A percentile compares a stretch with the other conserved stretches of the same genome.
Evolutionary conservation across 2,113 vertebrate genomes (phyloP).

Genomic region (Entelurus aequoreus): DNA sequence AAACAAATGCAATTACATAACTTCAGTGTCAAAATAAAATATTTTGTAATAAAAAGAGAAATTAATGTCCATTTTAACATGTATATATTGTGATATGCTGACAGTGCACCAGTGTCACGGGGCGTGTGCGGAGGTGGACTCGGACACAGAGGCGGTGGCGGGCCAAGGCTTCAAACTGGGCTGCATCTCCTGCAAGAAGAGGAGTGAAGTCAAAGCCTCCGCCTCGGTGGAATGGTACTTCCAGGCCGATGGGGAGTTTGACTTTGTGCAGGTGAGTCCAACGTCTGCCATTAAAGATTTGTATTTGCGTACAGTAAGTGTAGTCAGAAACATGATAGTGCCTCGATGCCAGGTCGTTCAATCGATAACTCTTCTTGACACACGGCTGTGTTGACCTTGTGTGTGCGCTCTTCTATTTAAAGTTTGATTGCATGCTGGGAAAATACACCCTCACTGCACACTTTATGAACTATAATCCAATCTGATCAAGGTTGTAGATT

Average conservation of each 20-base stretch:
- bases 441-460: neutral
- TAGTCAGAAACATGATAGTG: neutral
- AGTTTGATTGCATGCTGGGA: neutral
- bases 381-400: slow-evolving; percentile 25
- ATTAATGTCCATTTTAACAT: neutral
- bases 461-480: neutral
- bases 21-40: too few species aligned
- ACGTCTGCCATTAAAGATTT: neutral
- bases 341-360: slow-evolving; percentile 7
- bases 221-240: slow-evolving; percentile 81
- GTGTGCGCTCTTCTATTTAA: neutral
- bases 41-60: neutral
- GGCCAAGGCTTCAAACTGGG: slow-evolving; percentile 79
- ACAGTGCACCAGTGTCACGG: slow-evolving; percentile 49
- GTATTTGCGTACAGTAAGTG: neutral
- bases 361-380: neutral
- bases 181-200: slow-evolving; percentile 87
- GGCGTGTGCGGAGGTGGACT: slow-evolving; percentile 86
- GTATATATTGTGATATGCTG: neutral
- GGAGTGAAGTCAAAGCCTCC: slow-evolving; percentile 74
- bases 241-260: slow-evolving; percentile 63
- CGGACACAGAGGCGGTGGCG: slow-evolving; percentile 79
- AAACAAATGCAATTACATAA: too few species aligned
- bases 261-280: slow-evolving; percentile 66
- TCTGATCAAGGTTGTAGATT: neutral